Evolutionary conservation across 2,888 invertebrate genomes (phyloP).

Genomic region (Agonum fuliginosum): DNA sequence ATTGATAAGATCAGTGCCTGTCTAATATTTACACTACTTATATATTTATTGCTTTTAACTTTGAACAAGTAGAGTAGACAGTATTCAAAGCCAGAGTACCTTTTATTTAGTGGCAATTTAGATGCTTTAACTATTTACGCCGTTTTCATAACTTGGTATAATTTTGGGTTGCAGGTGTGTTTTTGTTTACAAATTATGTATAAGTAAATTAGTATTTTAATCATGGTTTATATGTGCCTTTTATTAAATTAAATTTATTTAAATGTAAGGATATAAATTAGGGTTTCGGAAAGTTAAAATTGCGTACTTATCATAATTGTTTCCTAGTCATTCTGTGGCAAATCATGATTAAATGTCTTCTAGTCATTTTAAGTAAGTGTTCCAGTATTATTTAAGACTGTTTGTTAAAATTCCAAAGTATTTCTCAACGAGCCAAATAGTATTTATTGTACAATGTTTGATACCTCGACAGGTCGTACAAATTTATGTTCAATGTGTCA

Average conservation of each 20-base stretch:
- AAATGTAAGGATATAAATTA: constrained; percentile 1
- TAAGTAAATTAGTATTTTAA: constrained; percentile 32
- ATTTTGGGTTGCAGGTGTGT: constrained; percentile 8
- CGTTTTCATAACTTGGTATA: constrained; percentile 13
- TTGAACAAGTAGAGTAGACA: not conserved
- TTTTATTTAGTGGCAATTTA: constrained; percentile 4
- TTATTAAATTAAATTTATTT: constrained; percentile 8
- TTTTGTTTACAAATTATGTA: constrained; percentile 23
- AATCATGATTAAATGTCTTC: constrained; percentile 26
- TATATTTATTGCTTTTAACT: constrained; percentile 44
- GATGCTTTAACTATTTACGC: constrained; percentile 3
- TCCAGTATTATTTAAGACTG: constrained; percentile 59
- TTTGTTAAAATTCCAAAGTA: constrained; percentile 56
- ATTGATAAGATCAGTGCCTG: constrained; percentile 51
- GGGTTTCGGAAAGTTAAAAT: not conserved
- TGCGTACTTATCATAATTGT: constrained; percentile 8
- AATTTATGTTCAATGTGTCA: constrained; percentile 16
- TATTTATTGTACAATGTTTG: constrained; percentile 33
- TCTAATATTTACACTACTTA: constrained; percentile 43
- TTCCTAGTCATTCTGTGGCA: constrained; percentile 32
- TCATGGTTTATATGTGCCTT: constrained; percentile 42
- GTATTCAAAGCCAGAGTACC: constrained; percentile 13
- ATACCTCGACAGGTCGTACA: constrained; percentile 44
- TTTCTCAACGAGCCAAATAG: constrained; percentile 48
- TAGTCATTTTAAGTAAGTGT: constrained; percentile 45